Conservation (phyloP, 2,113 vertebrate species). For the Chunga burmeisteri region DNA sequence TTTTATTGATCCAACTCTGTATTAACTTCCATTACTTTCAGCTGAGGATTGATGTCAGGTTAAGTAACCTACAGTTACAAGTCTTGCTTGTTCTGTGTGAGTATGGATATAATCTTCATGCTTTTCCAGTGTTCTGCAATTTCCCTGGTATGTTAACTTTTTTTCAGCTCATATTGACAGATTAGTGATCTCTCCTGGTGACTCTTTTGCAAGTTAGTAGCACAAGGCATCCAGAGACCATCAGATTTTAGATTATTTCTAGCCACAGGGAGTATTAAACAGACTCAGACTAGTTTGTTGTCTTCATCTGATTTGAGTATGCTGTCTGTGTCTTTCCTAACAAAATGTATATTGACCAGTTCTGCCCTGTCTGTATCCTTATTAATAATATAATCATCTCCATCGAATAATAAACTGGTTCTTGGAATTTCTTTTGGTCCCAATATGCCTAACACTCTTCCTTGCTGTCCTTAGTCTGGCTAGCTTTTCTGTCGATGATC, state of each 20-base stretch:
- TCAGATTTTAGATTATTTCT: not conserved
- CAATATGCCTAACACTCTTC: not conserved
- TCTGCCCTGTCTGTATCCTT: not conserved
- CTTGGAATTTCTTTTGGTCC: not conserved
- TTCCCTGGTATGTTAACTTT: not conserved
- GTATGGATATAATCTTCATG: not conserved
- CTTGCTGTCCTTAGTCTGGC: not conserved
- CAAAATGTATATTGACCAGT: not conserved
- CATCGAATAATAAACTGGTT: not conserved
- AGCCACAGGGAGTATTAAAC: not conserved
- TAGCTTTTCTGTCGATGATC: not conserved
- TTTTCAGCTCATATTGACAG: not conserved
- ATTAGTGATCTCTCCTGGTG: not conserved
- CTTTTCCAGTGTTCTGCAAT: not conserved
- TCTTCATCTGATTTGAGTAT: not conserved
- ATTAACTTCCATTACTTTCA: constrained; percentile 41
- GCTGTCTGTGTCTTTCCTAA: not conserved
- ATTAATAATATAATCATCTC: not conserved
- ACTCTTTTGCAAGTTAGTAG: not conserved
- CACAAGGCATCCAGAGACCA: not conserved
- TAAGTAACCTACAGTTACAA: constrained; percentile 36
- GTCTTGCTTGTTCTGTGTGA: not conserved
- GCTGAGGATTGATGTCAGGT: constrained; percentile 47
- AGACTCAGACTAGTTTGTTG: not conserved
- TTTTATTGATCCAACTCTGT: constrained; percentile 59